Evolutionary conservation across 1,140 invertebrate species (phyloP).

Genomic region (Macrotrachela quadricornifera): DNA sequence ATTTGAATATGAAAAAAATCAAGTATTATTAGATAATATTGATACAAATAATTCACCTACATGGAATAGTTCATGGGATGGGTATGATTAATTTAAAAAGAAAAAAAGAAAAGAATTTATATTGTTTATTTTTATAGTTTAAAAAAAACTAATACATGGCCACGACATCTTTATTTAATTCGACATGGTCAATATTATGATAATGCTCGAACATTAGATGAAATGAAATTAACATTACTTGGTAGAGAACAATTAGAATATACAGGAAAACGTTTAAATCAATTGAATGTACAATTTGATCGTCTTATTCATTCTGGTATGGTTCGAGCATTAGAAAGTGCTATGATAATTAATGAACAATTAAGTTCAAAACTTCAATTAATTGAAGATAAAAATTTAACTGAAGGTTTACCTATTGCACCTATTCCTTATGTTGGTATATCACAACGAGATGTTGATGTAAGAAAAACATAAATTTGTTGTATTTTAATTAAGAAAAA

Average conservation of each 20-base stretch:
- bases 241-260: conserved; percentile 58
- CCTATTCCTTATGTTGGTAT: conserved; percentile 45
- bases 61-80: too few species aligned
- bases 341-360: conserved; percentile 42
- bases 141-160: too few species aligned
- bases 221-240: conserved; percentile 52
- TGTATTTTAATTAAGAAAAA: background rate
- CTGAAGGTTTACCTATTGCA: conserved; percentile 39
- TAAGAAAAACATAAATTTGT: conserved; percentile 25
- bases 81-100: too few species aligned
- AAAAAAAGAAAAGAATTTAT: too few species aligned
- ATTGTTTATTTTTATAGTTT: too few species aligned
- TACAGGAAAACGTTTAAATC: conserved; percentile 44
- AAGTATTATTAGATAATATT: too few species aligned
- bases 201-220: conserved; percentile 45
- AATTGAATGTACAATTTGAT: conserved; percentile 52
- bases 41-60: too few species aligned
- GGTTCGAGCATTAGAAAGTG: conserved; percentile 72
- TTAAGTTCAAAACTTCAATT: too few species aligned
- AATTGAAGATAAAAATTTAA: too few species aligned
- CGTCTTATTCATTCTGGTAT: conserved; percentile 66
- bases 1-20: too few species aligned
- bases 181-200: conserved; percentile 16
- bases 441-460: conserved; percentile 45
- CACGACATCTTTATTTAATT: conserved; percentile 5